Conservation (phyloP, 1,140 invertebrate species). For the Araneus ventricosus region DNA sequence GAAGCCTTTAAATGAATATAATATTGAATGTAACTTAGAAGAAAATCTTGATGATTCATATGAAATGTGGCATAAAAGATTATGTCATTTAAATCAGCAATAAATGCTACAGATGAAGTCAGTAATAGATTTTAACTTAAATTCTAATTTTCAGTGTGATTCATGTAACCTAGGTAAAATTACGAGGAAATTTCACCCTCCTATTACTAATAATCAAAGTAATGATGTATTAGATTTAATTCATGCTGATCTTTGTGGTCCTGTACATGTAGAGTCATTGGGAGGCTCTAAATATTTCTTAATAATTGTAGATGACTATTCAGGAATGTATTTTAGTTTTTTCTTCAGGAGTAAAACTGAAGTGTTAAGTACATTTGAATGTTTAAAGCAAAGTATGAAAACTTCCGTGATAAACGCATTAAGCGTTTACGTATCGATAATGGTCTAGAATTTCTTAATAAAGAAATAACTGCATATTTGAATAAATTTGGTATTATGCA, state of each 20-base stretch:
- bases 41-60: no score
- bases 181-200: neutral
- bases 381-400: conserved; percentile 8
- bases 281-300: conserved; percentile 24
- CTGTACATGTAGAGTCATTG: neutral
- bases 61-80: neutral
- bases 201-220: neutral
- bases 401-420: neutral
- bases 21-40: no score
- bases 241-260: neutral
- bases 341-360: conserved; percentile 1
- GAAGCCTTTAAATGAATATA: no score
- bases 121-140: neutral
- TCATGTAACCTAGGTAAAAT: neutral
- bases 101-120: neutral
- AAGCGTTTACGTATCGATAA: neutral
- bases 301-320: conserved; percentile 3
- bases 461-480: neutral
- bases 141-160: neutral
- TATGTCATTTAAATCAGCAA: neutral
- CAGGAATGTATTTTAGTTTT: neutral
- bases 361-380: no score
- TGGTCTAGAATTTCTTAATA: conserved; percentile 22
- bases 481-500: neutral
- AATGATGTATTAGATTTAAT: neutral